phyloP scores from a whole-genome alignment of 2,888 invertebrate species.

The Agonopterix alstromeriana region DNA sequence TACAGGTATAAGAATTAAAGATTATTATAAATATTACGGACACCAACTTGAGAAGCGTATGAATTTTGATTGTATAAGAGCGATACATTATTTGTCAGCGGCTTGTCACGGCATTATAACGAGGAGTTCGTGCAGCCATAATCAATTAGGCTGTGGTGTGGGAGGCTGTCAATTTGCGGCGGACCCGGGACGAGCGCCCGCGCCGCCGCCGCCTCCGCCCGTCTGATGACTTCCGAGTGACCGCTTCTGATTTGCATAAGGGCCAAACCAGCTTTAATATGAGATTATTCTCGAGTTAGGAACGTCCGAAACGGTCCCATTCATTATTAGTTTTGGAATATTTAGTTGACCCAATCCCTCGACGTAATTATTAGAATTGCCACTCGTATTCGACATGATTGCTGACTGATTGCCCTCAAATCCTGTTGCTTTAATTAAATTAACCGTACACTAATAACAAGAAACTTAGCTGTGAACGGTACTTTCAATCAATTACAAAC shows the following conservation, averaged over 20 bases:
- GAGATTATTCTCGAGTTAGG: constrained; percentile 68
- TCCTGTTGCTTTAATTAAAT: constrained; percentile 6
- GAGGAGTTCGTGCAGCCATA: constrained; percentile 48
- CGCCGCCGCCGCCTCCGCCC: constrained; percentile 19
- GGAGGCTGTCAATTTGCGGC: constrained; percentile 61
- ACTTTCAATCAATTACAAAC: too few relatives aligned
- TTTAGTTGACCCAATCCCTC: constrained; percentile 44
- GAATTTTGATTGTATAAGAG: not conserved
- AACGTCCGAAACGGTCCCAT: constrained; percentile 45
- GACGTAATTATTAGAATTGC: constrained; percentile 48
- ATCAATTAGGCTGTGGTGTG: constrained; percentile 53
- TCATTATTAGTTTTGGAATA: constrained; percentile 69
- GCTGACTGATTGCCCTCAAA: constrained; percentile 28
- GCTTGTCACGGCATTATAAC: constrained; percentile 43
- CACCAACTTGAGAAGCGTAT: too few relatives aligned
- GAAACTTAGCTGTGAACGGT: too few relatives aligned
- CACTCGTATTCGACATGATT: constrained; percentile 36
- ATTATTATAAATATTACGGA: too few relatives aligned
- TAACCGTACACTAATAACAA: too few relatives aligned
- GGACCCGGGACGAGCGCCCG: constrained; percentile 13
- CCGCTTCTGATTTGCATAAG: constrained; percentile 72
- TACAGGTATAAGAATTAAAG: too few relatives aligned
- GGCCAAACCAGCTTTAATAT: constrained; percentile 58
- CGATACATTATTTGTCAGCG: constrained; percentile 28
- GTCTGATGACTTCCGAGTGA: constrained; percentile 71